These are phyloP conservation scores for Adoxophyes honmai DNA, from an alignment of 1,140 invertebrate genomes.

Conservation along the genomic window DNA sequence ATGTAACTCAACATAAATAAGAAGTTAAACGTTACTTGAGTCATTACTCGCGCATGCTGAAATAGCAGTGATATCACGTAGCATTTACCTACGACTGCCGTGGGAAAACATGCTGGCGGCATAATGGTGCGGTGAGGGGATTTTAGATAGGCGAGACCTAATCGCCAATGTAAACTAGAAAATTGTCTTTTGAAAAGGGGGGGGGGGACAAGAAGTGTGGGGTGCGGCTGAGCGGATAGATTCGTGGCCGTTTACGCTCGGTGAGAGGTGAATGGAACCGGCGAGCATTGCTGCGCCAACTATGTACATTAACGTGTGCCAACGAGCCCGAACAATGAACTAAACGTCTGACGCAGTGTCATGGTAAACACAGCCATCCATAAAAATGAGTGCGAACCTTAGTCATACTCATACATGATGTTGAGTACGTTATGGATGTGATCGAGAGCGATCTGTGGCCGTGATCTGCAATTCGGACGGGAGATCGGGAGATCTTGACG, in stretches of 20 bases:
- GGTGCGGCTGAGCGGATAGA: constrained; percentile 35
- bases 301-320: constrained; percentile 59
- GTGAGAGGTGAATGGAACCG: constrained; percentile 71
- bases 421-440: no score
- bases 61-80: constrained; percentile 4
- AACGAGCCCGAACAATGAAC: constrained; percentile 68
- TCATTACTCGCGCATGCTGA: constrained; percentile 1
- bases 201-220: background rate
- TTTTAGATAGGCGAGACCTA: background rate
- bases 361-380: background rate
- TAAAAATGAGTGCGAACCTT: no score
- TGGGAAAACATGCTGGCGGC: background rate
- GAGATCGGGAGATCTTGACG: no score
- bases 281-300: constrained; percentile 63
- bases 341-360: constrained; percentile 45
- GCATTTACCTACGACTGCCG: constrained; percentile 2
- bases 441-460: no score
- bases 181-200: constrained; percentile 12
- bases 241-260: constrained; percentile 57
- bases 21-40: background rate
- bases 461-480: no score
- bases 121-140: constrained; percentile 2
- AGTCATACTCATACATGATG: no score
- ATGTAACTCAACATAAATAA: background rate
- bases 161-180: constrained; percentile 7